Base-by-base conservation (phyloP, 2,113 vertebrate genomes). In the Brienomyrus longianalis region DNA sequence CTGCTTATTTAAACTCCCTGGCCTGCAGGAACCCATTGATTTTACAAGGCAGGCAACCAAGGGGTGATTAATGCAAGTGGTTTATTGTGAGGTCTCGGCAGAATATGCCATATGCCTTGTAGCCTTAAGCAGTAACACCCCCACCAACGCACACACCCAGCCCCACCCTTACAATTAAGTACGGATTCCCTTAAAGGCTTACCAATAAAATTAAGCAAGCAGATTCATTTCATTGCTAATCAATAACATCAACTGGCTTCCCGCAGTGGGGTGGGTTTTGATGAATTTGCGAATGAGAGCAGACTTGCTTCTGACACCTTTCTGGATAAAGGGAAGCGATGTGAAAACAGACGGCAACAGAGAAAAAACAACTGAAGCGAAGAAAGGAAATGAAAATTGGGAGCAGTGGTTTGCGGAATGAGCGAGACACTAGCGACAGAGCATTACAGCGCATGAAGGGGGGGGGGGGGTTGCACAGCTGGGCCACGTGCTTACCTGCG, bases 401-500 rank as follows among this genome's bases (percentile, higher is more conserved):
- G 17, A 6, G 31, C 52, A 15, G 10, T 87, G 48, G 21, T n/a
- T 45, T 56, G 31, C 17, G 19, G 15, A 27, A 35, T 87, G 31
- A 45, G 39, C 17, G 50, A 54, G 23, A 47, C 0, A 21, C 21
- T 8, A 10, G 17, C 21, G 5, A 45, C 10, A 13, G 74, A 88
- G 54, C 51, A 59, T 6, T 83, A 45, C 35, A 47, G 15, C 52
- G 27, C 4, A 1, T 2, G 19, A 80, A 89, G 90, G 23, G 89
- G 90, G 74, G 85, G 47, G 5, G 56, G 3, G 39, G 39, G 1
- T 39, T 39, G 39, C 77, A 27, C 86, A 59, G 85, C 66, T 86
- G 56, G 88, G 48, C 3, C 43, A 88, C 51, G 85, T 87, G 96
- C 97, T 96, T 97, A 99, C 98, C 98, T 96, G 98, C 96, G 90